Evolutionary conservation across 2,888 invertebrate genomes (phyloP), one percentile per base, ranked within the genome.

Genomic region (Synergus umbraculus): DNA sequence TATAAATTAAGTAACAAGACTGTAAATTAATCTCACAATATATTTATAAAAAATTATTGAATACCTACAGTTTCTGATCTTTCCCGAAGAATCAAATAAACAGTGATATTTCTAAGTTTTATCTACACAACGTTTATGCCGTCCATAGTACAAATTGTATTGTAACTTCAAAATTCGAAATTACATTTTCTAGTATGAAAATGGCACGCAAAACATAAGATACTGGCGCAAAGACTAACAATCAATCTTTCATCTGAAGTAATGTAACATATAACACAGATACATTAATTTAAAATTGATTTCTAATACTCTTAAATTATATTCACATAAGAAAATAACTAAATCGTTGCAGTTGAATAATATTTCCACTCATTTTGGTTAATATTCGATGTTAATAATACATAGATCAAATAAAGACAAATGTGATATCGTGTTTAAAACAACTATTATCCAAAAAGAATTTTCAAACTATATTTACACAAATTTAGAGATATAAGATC

Each of bases 1-100:
- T 29, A 29, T 29, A 29, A 29, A 29, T 29, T 29, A 29, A 29
- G 81, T 79, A 78, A 69, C 76, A 81, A 54, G 73, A 64, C 54
- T 80, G 73, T 77, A 73, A 77, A 65, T 63, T 15, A 54, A 46
- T 12, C 46, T 60, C 60, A 58, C 66, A 69, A 29, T 60, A 44
- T 41, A 46, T 9, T n/a, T 58, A 58, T 29, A 44, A 58, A 43
- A 58, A 69, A 54, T 67, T 12, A 44, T 44, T 60, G 41, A 22
- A 49, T 54, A 66, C 54, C 65, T 46, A 37, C 18, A 43, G 41
- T n/a, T 65, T 12, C 22, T 13, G 65, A 65, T n/a, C 13, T 29
- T 46, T 60, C 18, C 7, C 7, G 18, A 73, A 78, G 13, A 1
- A 69, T 60, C 41, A 73, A 60, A 13, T 63, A 4, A 60, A 44